Conservation (phyloP, 2,797 vertebrate species). For the Threskiornis aethiopicus region DNA sequence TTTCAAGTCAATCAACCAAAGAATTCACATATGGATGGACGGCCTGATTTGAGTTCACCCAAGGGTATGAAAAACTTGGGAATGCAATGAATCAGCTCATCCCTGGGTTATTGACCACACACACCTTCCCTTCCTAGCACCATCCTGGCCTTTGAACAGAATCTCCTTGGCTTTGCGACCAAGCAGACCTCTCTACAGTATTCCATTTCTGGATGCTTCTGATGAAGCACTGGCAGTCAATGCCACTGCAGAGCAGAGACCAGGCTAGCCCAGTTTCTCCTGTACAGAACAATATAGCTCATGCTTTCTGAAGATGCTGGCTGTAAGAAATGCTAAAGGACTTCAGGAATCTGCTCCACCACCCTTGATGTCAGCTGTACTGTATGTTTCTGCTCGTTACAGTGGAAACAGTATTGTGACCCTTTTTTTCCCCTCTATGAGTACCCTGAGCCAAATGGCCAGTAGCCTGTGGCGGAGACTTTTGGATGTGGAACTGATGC, state of each 20-base stretch:
- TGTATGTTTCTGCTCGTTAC: neutral
- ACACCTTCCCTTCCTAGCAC: neutral
- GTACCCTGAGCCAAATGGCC: neutral
- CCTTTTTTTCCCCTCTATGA: neutral
- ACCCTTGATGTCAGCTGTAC: neutral
- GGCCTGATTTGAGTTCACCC: neutral
- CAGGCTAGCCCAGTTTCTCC: neutral
- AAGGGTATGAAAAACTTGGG: neutral
- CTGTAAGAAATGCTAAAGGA: neutral
- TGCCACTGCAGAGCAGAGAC: neutral
- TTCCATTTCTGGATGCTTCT: neutral
- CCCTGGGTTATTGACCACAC: neutral
- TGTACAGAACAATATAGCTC: neutral
- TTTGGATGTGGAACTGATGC: neutral
- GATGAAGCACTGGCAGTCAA: neutral
- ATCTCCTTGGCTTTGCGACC: neutral
- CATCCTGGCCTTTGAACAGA: neutral
- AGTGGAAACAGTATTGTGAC: neutral
- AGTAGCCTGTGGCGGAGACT: neutral
- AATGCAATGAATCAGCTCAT: neutral
- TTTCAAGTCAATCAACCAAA: neutral
- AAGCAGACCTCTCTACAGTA: neutral
- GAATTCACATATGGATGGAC: neutral
- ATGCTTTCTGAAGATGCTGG: neutral
- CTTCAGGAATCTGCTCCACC: neutral